Evolutionary conservation across 2,113 vertebrate species (phyloP), one percentile per base, ranked within the genome.

Genomic region (Gallinago undulata): DNA sequence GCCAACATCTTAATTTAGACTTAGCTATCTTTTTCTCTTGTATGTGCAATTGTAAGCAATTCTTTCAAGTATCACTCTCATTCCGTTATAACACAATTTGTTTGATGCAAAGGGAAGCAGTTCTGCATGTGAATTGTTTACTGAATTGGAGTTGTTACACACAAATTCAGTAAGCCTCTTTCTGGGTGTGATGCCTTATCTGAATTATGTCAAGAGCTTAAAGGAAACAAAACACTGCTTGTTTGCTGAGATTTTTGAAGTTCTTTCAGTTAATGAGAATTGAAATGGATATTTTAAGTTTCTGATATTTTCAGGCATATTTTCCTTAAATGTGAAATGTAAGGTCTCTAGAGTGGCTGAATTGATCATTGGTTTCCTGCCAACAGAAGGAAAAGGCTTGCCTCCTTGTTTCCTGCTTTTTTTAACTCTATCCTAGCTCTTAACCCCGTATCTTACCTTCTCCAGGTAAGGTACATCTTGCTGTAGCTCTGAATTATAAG

Each of bases 1-100:
- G 99, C 98, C 97, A 99, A 99, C 99, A 99, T 99, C 99, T 99
- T 99, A 99, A 99, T 99, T 99, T 99, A 99, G 99, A 99, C 98
- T 98, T 99, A 99, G 98, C 98, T 97, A 88, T 97, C 97, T 96
- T 95, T 97, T 97, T 97, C 94, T 97, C 97, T 97, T 97, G 96
- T 97, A 94, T 98, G 98, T 98, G 98, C 98, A 98, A 98, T 98
- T 98, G 97, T 97, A 97, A 98, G 98, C 97, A 98, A 97, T 98
- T 98, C 98, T 98, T 98, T 98, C 90, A 97, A 97, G 97, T 97
- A 97, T 95, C 94, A 90, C 84, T 90, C 96, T 98, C 97, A 95
- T 98, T 98, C 97, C 94, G 97, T 98, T 98, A 98, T 97, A 98
- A 91, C 84, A 50, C 97, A 98, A 97, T 98, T 98, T 94, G 43